Evolutionary conservation across 2,113 vertebrate species (phyloP), one percentile per base, ranked within the genome.

Genomic region (Catagonus wagneri): DNA sequence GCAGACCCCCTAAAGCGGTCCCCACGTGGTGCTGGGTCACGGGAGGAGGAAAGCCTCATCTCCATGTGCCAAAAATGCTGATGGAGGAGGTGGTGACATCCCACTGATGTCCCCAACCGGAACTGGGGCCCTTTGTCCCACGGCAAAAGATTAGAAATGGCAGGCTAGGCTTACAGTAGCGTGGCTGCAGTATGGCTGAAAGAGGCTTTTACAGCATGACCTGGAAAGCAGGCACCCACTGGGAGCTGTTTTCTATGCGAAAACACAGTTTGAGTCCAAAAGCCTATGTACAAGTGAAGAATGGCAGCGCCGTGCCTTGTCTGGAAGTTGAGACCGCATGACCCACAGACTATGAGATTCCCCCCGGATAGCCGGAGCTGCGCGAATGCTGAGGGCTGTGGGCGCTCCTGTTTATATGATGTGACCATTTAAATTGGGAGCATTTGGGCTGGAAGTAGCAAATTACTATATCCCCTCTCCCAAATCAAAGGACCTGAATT

Each of bases 391-490:
- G 50, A 68, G 72, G 83, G 25, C 36, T 29, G 17, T 27, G 54
- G 68, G 65, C 17, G 78, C 54, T 39, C 92, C 22, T 52, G 60
- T 96, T 96, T 89, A 34, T 63, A 23, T 80, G 71, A 76, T 39
- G 36, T 14, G 39, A 32, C 17, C 54, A 3, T 79, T 80, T 75
- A 69, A 87, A 65, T 34, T 34, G 27, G 65, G 25, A 68, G 32
- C 9, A 0, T 44, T 86, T 20, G 29, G 22, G 20, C 34, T 72
- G 52, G 87, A 56, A 74, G 13, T 22, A 80, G 65, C 95, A 94
- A 93, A 80, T 95, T 13, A n/a, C 54, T 17, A 12, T 58, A 34
- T 76, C 74, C 63, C 29, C 76, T 93, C 96, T 65, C 87, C 32
- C 76, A 29, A 97, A 88, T 80, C 75, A 81, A 93, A 93, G 52